Evolutionary conservation across 2,797 vertebrate species (phyloP).

Genomic region (Smutsia temminckii): DNA sequence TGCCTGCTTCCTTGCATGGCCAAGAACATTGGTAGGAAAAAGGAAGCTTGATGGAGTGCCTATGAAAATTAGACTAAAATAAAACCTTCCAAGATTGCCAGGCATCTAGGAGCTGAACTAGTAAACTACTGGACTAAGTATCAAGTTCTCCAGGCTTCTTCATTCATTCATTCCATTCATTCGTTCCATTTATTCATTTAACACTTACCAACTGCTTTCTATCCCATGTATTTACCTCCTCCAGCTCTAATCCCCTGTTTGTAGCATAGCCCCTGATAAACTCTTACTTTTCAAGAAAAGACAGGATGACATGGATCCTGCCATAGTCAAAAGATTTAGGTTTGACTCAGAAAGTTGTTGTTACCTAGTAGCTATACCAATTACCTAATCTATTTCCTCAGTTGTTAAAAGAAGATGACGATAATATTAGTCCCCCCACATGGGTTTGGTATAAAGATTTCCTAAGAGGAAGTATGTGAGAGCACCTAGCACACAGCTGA

Average conservation of each 20-base stretch:
- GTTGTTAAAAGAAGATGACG: neutral
- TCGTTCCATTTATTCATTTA: neutral
- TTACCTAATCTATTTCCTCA: neutral
- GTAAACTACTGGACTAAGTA: neutral
- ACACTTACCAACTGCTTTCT: neutral
- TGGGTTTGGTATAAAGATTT: neutral
- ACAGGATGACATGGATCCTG: neutral
- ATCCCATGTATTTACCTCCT: neutral
- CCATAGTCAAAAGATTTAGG: neutral
- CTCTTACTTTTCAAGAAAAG: neutral
- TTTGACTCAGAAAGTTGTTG: neutral
- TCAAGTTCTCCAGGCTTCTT: neutral
- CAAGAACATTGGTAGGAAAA: neutral
- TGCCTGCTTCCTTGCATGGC: neutral
- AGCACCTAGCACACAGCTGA: neutral
- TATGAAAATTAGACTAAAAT: constrained; percentile 20
- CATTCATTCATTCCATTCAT: neutral
- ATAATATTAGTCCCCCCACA: neutral
- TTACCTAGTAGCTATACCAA: neutral
- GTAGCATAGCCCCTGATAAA: neutral
- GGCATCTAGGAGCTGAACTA: neutral
- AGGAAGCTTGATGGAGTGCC: neutral
- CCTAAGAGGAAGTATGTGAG: neutral
- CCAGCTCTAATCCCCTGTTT: neutral
- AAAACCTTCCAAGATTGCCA: neutral